phyloP scores from a whole-genome alignment of 2,113 vertebrate genomes.

The Bothrops jararaca region DNA sequence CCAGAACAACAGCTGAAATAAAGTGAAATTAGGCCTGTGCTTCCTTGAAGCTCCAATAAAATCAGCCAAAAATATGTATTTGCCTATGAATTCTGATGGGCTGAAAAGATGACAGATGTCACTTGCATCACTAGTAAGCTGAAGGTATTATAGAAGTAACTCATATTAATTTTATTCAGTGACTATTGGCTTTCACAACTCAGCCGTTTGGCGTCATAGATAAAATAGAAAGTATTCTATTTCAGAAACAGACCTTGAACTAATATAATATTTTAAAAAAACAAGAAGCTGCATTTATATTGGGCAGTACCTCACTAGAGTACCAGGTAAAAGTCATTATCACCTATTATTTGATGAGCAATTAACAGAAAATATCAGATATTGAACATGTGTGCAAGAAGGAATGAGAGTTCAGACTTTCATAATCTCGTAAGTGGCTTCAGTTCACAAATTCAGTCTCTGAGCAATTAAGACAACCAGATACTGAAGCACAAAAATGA shows the following conservation, averaged over 20 bases:
- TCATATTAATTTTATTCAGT: slow-evolving; percentile 4
- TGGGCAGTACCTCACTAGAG: not conserved
- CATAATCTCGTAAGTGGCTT: no score
- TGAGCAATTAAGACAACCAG: no score
- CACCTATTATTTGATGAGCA: not conserved
- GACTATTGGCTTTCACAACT: slow-evolving; percentile 8
- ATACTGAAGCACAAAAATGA: no score
- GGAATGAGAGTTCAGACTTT: not conserved
- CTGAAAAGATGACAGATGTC: not conserved
- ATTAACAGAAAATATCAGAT: not conserved
- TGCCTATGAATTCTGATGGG: not conserved
- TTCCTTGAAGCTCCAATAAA: not conserved
- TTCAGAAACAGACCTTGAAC: slow-evolving; percentile 22
- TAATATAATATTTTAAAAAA: not conserved
- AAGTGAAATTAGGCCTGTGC: not conserved
- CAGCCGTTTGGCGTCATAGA: not conserved
- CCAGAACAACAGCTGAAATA: not conserved
- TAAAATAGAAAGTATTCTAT: slow-evolving; percentile 5
- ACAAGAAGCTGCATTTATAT: not conserved
- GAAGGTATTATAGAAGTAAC: slow-evolving; percentile 14
- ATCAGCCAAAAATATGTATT: fast-evolving
- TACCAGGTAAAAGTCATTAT: not conserved
- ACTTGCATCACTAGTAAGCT: slow-evolving; percentile 14
- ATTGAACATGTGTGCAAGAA: not conserved
- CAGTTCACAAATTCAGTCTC: not conserved